Conservation (phyloP, 2,113 vertebrate genomes). For the Phylloscopus whistleri region DNA sequence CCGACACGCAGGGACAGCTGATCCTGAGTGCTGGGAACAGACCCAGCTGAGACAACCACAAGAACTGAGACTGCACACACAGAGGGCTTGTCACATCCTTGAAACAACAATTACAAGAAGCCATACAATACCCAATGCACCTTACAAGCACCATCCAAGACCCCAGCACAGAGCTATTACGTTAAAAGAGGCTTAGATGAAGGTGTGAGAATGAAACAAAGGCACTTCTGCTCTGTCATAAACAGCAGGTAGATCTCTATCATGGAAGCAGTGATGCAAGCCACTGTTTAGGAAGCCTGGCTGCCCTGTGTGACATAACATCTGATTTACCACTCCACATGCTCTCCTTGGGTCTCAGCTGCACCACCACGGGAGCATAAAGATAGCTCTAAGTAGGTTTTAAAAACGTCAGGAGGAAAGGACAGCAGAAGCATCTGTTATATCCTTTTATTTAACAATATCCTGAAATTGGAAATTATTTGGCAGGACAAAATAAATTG, state of each 20-base stretch:
- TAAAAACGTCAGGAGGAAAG: neutral
- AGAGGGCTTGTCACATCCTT: neutral
- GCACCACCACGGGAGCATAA: neutral
- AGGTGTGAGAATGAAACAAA: neutral
- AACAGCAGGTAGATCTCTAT: neutral
- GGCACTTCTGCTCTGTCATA: neutral
- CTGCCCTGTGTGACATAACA: neutral
- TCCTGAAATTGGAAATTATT: neutral
- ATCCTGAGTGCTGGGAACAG: neutral
- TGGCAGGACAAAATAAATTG: neutral
- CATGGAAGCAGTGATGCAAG: neutral
- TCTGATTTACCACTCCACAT: neutral
- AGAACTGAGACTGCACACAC: neutral
- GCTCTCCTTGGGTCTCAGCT: neutral
- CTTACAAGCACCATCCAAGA: neutral
- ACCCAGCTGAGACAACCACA: neutral
- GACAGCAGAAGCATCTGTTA: neutral
- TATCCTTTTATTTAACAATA: neutral
- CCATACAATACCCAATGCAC: neutral
- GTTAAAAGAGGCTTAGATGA: neutral
- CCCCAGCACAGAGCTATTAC: neutral
- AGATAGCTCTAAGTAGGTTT: neutral
- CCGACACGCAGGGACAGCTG: fast-evolving
- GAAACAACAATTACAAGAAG: neutral
- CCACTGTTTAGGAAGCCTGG: neutral